Conservation (phyloP, 2,888 invertebrate species). For the Anoplius nigerrimus region DNA sequence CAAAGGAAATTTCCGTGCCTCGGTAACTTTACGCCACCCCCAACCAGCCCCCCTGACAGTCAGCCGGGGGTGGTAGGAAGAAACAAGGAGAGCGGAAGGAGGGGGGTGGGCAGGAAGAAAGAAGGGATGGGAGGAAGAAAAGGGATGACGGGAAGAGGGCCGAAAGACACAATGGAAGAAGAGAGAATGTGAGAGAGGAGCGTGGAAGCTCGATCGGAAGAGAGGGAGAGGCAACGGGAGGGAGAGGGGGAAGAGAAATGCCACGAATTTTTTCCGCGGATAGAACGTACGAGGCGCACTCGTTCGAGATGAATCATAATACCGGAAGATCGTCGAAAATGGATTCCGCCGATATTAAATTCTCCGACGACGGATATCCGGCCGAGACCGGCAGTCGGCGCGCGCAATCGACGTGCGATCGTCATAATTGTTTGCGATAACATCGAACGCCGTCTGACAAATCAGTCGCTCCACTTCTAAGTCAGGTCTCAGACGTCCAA, state of each 20-base stretch:
- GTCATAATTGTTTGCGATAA: conserved; percentile 22
- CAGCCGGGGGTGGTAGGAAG: conserved; percentile 7
- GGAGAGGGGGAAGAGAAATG: neutral
- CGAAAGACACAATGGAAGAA: too few species aligned
- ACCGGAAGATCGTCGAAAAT: conserved; percentile 37
- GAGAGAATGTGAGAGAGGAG: too few species aligned
- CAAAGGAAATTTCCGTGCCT: conserved; percentile 56
- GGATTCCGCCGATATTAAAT: conserved; percentile 51
- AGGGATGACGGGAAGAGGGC: conserved; percentile 10
- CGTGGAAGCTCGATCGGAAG: neutral
- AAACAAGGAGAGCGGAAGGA: conserved; percentile 17
- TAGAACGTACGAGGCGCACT: conserved; percentile 31
- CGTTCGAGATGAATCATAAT: conserved; percentile 46
- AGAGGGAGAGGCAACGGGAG: neutral
- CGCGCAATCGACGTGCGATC: conserved; percentile 1
- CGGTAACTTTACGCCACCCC: conserved; percentile 41
- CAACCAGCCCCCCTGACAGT: conserved; percentile 6
- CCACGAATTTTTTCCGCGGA: conserved; percentile 6
- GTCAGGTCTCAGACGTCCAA: too few species aligned
- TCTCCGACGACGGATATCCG: conserved; percentile 33
- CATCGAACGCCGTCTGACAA: neutral
- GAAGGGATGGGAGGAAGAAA: conserved; percentile 19
- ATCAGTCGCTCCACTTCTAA: neutral
- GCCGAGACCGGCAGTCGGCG: conserved; percentile 20
- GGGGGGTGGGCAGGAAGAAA: conserved; percentile 10